Evolutionary conservation across 2,888 invertebrate genomes (phyloP).

Genomic region (Sinopyrophorus schimmeli): DNA sequence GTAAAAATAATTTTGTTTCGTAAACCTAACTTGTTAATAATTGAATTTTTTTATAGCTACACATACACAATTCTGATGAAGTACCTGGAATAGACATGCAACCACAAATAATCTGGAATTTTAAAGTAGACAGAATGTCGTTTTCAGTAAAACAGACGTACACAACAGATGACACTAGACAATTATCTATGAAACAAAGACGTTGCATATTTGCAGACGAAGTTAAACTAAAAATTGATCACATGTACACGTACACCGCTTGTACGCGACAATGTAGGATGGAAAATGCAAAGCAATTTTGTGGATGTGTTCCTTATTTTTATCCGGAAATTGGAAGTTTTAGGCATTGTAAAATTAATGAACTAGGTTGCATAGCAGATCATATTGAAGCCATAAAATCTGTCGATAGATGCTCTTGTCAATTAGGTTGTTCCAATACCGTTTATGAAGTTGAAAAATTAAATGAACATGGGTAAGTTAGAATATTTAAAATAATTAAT

Average conservation of each 20-base stretch:
- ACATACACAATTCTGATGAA: slow-evolving; percentile 70
- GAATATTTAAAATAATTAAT: slow-evolving; percentile 7
- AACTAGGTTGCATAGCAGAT: slow-evolving; percentile 64
- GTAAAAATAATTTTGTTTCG: no score
- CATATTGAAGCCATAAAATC: slow-evolving; percentile 61
- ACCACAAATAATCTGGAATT: slow-evolving; percentile 72
- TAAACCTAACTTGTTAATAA: no score
- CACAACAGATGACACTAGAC: slow-evolving; percentile 73
- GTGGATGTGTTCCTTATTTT: slow-evolving; percentile 74
- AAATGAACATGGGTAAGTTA: slow-evolving; percentile 63
- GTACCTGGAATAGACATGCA: slow-evolving; percentile 69
- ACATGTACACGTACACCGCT: slow-evolving; percentile 70
- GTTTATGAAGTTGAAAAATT: slow-evolving; percentile 77
- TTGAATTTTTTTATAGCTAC: slow-evolving; percentile 57
- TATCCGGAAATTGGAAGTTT: slow-evolving; percentile 64
- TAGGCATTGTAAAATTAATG: slow-evolving; percentile 62
- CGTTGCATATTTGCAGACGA: slow-evolving; percentile 75
- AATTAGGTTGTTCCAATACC: slow-evolving; percentile 74
- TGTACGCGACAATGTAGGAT: slow-evolving; percentile 77
- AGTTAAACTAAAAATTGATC: slow-evolving; percentile 59
- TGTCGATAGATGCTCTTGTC: slow-evolving; percentile 67
- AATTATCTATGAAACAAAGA: slow-evolving; percentile 68
- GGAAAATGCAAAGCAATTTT: slow-evolving; percentile 64
- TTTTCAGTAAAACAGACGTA: slow-evolving; percentile 78
- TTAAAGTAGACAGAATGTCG: slow-evolving; percentile 62